Conservation (phyloP, 2,113 vertebrate species). For the Macquaria ambigua region DNA sequence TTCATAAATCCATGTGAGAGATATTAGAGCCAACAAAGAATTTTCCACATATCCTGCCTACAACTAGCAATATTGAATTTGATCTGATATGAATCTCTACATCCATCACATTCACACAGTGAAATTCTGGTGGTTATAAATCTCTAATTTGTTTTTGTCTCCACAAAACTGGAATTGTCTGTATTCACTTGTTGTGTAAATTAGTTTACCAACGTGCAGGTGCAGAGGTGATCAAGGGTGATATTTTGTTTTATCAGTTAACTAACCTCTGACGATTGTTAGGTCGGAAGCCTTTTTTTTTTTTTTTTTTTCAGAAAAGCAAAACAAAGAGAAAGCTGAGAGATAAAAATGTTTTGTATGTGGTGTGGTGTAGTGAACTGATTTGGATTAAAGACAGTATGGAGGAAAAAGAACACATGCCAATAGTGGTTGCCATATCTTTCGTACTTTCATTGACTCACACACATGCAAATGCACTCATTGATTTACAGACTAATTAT, state of each 20-base stretch:
- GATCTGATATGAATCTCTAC: constrained; percentile 2
- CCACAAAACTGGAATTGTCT: not conserved
- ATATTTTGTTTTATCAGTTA: not conserved
- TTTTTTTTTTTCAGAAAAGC: not conserved
- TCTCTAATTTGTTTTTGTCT: not conserved
- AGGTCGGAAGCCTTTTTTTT: not conserved
- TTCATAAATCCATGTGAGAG: not conserved
- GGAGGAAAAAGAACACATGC: not conserved
- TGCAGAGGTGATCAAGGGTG: not conserved
- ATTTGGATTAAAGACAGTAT: constrained; percentile 7
- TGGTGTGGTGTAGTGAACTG: not conserved
- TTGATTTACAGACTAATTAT: constrained; percentile 27
- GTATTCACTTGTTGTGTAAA: not conserved
- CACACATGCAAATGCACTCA: constrained; percentile 11
- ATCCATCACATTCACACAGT: constrained; percentile 2
- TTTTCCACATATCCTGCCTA: not conserved
- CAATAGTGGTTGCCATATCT: not conserved
- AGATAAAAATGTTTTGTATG: not conserved
- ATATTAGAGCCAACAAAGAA: not conserved
- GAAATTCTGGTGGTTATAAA: not conserved
- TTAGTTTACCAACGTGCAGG: not conserved
- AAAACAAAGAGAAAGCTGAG: not conserved
- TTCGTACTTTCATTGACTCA: constrained; percentile 33
- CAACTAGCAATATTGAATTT: not conserved
- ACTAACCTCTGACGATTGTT: too few relatives aligned